Evolutionary conservation across 92 coral and sea anemone species (phyloP).

Genomic region (Ricordea florida): DNA sequence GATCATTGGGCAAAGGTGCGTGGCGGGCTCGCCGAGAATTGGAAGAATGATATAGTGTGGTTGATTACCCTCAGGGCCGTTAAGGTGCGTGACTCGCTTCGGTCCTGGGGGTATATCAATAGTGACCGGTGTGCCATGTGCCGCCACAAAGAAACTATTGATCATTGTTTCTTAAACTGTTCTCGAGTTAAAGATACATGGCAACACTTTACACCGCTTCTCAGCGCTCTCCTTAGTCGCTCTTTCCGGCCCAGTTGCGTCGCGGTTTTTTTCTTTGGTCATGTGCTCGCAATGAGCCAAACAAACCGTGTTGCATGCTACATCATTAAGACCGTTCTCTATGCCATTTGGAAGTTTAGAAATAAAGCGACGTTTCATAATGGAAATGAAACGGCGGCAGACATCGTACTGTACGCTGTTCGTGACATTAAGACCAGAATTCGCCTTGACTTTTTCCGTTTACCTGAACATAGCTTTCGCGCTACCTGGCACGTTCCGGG

Average conservation of each 20-base stretch:
- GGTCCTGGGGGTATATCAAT: not conserved
- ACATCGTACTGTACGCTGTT: not conserved
- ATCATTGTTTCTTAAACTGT: not conserved
- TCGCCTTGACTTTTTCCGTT: not conserved
- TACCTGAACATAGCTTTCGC: not conserved
- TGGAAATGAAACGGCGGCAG: not conserved
- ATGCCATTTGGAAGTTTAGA: not conserved
- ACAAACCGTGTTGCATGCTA: not conserved
- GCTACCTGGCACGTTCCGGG: not conserved
- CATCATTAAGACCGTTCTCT: not conserved
- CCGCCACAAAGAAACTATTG: not conserved
- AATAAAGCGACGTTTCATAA: not conserved
- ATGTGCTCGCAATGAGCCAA: not conserved
- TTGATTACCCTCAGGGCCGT: no score
- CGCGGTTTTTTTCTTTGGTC: not conserved
- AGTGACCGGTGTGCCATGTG: not conserved
- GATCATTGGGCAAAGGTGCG: no score
- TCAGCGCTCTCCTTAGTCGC: not conserved
- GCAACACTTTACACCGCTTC: not conserved
- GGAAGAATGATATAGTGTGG: no score
- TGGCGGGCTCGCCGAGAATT: no score
- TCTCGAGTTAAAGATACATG: not conserved
- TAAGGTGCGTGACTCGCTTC: no score
- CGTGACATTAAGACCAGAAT: not conserved
- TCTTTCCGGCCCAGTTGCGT: not conserved